These are phyloP conservation scores for Ligdia adustata DNA, from an alignment of 2,888 invertebrate species.

Conservation along the genomic window DNA sequence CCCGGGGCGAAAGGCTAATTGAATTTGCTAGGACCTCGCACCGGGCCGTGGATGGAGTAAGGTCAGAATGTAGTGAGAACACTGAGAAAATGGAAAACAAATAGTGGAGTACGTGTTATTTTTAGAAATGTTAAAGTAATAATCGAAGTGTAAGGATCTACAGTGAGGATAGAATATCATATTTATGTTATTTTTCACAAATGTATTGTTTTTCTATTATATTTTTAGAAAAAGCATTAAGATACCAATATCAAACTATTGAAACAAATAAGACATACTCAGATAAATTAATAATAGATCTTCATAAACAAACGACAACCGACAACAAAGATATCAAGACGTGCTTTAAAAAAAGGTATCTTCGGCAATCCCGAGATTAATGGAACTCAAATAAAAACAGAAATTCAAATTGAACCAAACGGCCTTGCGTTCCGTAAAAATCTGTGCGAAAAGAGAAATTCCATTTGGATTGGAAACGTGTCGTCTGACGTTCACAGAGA, in stretches of 20 bases:
- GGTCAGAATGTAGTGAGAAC: constrained; percentile 31
- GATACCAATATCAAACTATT: not conserved
- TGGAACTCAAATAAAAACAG: constrained; percentile 33
- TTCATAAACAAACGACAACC: not conserved
- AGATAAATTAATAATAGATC: constrained; percentile 2
- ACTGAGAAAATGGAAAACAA: constrained; percentile 11
- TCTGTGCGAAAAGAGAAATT: constrained; percentile 40
- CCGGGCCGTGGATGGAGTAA: constrained; percentile 44
- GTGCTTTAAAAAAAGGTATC: constrained; percentile 26
- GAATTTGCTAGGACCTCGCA: constrained; percentile 56
- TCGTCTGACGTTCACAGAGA: constrained; percentile 34
- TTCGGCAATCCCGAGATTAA: constrained; percentile 21
- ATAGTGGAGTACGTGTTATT: constrained; percentile 12
- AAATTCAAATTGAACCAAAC: constrained; percentile 25
- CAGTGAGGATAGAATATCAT: too few species aligned
- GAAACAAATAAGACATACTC: too few species aligned
- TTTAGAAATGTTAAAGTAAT: constrained; percentile 16
- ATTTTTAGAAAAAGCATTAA: too few species aligned
- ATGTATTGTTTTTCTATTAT: too few species aligned
- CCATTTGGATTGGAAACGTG: constrained; percentile 43
- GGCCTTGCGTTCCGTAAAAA: constrained; percentile 34
- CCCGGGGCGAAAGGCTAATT: constrained; percentile 51
- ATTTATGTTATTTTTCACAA: too few species aligned
- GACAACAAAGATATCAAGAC: constrained; percentile 23
- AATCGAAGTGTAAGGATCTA: not conserved